phyloP scores from a whole-genome alignment of 2,797 vertebrate genomes.

The Artibeus lituratus region DNA sequence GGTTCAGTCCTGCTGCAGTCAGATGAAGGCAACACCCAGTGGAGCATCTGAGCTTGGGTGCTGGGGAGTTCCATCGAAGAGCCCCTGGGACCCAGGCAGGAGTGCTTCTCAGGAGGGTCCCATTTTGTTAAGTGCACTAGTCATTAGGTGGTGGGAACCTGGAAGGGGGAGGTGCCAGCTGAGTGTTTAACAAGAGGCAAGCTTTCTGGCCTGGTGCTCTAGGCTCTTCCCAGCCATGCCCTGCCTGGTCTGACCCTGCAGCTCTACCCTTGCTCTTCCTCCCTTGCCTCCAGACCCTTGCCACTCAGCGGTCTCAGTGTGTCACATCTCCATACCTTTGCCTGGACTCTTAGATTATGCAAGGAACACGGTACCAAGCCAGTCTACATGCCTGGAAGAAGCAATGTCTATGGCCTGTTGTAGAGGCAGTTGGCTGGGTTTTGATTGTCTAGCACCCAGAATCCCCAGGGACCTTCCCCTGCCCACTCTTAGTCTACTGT shows the following conservation, averaged over 20 bases:
- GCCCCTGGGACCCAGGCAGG: background rate
- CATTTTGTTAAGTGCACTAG: background rate
- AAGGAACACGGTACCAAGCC: background rate
- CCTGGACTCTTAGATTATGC: background rate
- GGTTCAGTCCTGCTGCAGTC: background rate
- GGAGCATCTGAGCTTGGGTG: background rate
- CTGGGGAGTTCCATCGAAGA: background rate
- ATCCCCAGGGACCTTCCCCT: too few species aligned
- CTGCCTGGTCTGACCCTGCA: background rate
- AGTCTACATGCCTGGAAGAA: background rate
- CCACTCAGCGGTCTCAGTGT: background rate
- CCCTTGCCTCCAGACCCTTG: background rate
- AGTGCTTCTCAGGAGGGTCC: background rate
- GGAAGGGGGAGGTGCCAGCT: background rate
- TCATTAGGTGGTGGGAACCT: background rate
- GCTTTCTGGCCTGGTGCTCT: background rate
- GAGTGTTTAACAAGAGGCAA: background rate
- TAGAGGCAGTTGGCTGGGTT: background rate
- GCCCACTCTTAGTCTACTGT: background rate
- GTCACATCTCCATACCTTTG: rapidly evolving
- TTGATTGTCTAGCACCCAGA: background rate
- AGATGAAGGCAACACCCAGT: background rate
- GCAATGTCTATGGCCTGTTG: background rate
- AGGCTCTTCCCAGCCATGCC: background rate
- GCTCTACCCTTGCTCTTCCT: background rate